Percentiles rank a stretch among this genome's conserved stretches.
Conservation (phyloP, 2,113 vertebrate genomes). For the Eurypyga helias region DNA sequence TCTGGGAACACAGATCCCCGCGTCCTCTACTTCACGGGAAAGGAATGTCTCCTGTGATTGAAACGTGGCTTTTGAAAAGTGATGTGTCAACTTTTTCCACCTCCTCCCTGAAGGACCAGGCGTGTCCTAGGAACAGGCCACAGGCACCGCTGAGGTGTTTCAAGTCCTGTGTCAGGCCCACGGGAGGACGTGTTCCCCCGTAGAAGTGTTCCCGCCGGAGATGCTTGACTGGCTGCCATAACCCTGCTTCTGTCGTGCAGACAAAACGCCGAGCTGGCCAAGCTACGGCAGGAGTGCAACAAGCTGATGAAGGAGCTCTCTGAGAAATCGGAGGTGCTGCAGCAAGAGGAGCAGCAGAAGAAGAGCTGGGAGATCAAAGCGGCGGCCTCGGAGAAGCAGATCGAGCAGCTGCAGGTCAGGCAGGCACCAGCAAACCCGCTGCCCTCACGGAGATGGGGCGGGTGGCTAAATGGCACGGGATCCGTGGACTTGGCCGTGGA, state of each 20-base stretch:
- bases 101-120: neutral
- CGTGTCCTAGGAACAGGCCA: neutral
- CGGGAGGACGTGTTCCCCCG: neutral
- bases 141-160: neutral
- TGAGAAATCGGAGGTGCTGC: conserved; percentile 84
- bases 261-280: conserved; percentile 93
- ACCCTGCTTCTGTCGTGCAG: conserved; percentile 70
- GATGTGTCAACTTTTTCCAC: conserved; percentile 1
- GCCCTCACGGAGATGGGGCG: neutral
- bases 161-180: neutral
- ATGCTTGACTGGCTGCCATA: neutral
- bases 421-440: accelerated
- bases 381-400: conserved; percentile 80
- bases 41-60: conserved; percentile 55
- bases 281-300: conserved; percentile 89
- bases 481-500: accelerated
- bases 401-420: conserved; percentile 85
- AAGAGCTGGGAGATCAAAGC: conserved; percentile 87
- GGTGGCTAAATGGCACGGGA: neutral
- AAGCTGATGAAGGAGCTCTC: conserved; percentile 89
- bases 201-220: neutral
- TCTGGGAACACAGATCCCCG: neutral
- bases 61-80: neutral
- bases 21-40: conserved; percentile 24
- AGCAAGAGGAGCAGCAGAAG: conserved; percentile 86